A percentile compares a stretch with the other conserved stretches of the same genome.
Conservation (phyloP, 2,888 invertebrate genomes). For the Autographa pulchrina region DNA sequence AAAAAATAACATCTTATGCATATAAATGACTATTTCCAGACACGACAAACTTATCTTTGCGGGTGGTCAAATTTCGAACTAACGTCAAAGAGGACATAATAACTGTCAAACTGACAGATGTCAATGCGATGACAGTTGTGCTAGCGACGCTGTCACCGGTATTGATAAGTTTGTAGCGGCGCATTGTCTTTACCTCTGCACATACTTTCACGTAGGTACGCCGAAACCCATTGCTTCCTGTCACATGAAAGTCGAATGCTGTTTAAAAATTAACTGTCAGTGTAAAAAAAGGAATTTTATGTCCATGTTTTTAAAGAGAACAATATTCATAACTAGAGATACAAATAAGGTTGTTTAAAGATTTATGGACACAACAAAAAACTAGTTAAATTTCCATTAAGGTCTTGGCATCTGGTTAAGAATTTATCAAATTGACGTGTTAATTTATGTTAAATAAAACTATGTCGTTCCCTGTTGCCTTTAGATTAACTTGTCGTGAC, state of each 20-base stretch:
- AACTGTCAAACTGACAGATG: background rate
- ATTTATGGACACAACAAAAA: slow-evolving; percentile 6
- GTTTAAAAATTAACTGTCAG: slow-evolving; percentile 16
- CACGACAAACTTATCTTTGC: slow-evolving; percentile 7
- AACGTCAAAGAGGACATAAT: background rate
- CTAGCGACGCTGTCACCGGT: background rate
- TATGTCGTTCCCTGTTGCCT: slow-evolving; percentile 53
- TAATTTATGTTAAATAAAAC: slow-evolving; percentile 53
- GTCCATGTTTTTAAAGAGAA: background rate
- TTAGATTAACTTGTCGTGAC: slow-evolving; percentile 67
- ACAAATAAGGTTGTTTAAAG: background rate
- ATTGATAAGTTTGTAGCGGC: background rate
- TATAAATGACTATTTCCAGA: slow-evolving; percentile 40
- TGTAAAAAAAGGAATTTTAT: background rate
- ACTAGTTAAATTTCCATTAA: slow-evolving; percentile 34
- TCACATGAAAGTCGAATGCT: slow-evolving; percentile 32
- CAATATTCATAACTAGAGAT: no score
- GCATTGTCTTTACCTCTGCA: slow-evolving; percentile 12
- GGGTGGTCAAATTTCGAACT: background rate
- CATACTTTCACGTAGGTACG: slow-evolving; percentile 56
- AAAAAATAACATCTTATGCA: slow-evolving; percentile 52
- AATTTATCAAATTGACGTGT: slow-evolving; percentile 57
- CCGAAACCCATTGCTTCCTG: slow-evolving; percentile 56
- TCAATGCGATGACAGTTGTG: background rate
- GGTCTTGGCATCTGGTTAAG: slow-evolving; percentile 31